Base-by-base conservation (phyloP, 2,797 vertebrate species). In the Rhodeus uyekii region DNA sequence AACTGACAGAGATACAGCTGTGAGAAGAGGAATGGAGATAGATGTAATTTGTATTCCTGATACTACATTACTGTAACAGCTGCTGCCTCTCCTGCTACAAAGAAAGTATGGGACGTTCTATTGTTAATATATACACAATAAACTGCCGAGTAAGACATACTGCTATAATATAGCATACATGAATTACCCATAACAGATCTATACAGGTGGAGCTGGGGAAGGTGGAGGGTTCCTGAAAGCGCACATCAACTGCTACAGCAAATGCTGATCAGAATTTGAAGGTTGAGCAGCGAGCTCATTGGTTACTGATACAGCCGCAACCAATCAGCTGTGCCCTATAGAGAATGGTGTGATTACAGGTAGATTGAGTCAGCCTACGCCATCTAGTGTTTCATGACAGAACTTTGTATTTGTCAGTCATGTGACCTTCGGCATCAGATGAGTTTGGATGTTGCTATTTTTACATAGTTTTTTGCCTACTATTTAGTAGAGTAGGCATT, bases 1-100 rank as follows among this genome's bases (percentile, higher is more conserved):
- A 34, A 72, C 42, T 72, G 67, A 72, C 53, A 48, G 12, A 32
- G 10, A 58, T 58, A 32, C 48, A 79, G 50, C 78, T 60, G 38
- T 13, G 39, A 69, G 53, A 36, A 58, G 48, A n/a, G 50, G 77
- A 55, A 34, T 39, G 53, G 14, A 61, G 22, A 80, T 58, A 34
- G 38, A 46, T 48, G 29, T 61, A 4, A 48, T 72, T 80, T 48
- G 29, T 61, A n/a, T 69, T 34, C 10, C 42, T 50, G 16, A 50
- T 71, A 36, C 67, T 36, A 13, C 53, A 80, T 36, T 10, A 63
- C 29, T 80, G 18, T n/a, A 36, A 18, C 13, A 5, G 65, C 27
- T 46, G n/a, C n/a, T n/a, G n/a, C n/a, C n/a, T n/a, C n/a, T n/a
- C n/a, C n/a, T n/a, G n/a, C n/a, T n/a, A n/a, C n/a, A n/a, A n/a